Conservation (phyloP, 2,113 vertebrate genomes). For the Neofelis nebulosa region DNA sequence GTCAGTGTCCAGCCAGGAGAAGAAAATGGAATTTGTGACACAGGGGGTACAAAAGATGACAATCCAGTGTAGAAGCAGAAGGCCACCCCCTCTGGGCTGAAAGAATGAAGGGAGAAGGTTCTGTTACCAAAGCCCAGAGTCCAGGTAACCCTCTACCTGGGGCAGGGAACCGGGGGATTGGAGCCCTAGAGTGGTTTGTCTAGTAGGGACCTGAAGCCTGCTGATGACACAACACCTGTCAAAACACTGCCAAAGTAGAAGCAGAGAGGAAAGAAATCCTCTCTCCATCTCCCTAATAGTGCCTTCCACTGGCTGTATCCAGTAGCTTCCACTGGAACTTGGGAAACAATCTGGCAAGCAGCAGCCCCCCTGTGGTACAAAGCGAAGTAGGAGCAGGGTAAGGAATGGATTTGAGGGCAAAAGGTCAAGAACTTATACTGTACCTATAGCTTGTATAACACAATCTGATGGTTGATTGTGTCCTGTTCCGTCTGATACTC, state of each 20-base stretch:
- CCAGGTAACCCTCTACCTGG: neutral
- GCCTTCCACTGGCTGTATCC: neutral
- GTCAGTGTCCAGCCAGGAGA: neutral
- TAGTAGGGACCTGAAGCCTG: neutral
- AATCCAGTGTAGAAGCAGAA: neutral
- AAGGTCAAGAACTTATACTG: neutral
- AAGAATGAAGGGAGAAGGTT: neutral
- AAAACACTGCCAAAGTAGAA: neutral
- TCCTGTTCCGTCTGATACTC: neutral
- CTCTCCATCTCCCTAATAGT: neutral
- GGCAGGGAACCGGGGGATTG: neutral
- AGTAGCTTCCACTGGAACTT: neutral
- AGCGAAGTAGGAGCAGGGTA: neutral
- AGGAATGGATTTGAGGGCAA: neutral
- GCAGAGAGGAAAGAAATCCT: neutral
- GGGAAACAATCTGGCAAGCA: neutral
- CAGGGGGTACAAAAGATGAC: neutral
- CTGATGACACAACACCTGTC: neutral
- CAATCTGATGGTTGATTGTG: neutral
- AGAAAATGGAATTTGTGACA: neutral
- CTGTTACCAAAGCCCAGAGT: neutral
- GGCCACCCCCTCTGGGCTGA: neutral
- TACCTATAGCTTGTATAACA: neutral
- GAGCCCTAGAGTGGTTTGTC: neutral
- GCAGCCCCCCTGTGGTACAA: neutral